Evolutionary conservation across 2,797 vertebrate species (phyloP).

Genomic region (Gallinago nigripennis): DNA sequence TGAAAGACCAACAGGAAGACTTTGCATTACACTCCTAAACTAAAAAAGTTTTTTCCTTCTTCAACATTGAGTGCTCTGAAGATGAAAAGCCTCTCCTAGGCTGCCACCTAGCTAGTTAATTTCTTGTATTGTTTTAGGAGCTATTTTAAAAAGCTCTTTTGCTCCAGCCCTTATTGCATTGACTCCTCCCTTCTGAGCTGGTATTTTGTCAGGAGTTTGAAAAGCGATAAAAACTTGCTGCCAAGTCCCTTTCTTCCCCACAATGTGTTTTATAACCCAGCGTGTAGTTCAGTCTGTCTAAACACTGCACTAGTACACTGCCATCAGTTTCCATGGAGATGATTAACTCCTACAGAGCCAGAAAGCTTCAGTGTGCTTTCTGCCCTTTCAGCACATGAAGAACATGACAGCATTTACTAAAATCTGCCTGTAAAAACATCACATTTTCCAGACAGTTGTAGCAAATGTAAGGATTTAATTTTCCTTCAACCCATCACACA

Average conservation of each 20-base stretch:
- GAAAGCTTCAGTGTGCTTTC: conserved; percentile 9
- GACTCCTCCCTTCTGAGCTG: conserved; percentile 55
- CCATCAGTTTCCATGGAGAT: conserved; percentile 83
- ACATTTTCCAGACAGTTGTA: conserved; percentile 22
- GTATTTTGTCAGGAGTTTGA: conserved; percentile 67
- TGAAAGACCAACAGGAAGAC: background rate
- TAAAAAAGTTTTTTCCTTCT: background rate
- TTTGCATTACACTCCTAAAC: background rate
- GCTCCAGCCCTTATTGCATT: conserved; percentile 5
- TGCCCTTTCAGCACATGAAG: background rate
- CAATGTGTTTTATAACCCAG: conserved; percentile 75
- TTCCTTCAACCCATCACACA: background rate
- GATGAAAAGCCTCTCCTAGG: conserved; percentile 44
- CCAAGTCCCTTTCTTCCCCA: conserved; percentile 67
- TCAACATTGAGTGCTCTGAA: background rate
- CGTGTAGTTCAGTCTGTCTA: conserved; percentile 77
- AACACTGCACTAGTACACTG: conserved; percentile 73
- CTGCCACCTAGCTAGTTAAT: conserved; percentile 60
- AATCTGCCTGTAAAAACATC: background rate
- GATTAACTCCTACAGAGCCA: conserved; percentile 74
- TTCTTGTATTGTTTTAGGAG: conserved; percentile 20
- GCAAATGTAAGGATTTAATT: background rate
- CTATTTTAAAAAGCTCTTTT: conserved; percentile 48
- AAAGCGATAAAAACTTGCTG: conserved; percentile 63
- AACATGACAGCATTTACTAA: conserved; percentile 4